Evolutionary conservation across 2,113 vertebrate genomes (phyloP), one percentile per base, ranked within the genome.

Genomic region (Microtus richardsoni): DNA sequence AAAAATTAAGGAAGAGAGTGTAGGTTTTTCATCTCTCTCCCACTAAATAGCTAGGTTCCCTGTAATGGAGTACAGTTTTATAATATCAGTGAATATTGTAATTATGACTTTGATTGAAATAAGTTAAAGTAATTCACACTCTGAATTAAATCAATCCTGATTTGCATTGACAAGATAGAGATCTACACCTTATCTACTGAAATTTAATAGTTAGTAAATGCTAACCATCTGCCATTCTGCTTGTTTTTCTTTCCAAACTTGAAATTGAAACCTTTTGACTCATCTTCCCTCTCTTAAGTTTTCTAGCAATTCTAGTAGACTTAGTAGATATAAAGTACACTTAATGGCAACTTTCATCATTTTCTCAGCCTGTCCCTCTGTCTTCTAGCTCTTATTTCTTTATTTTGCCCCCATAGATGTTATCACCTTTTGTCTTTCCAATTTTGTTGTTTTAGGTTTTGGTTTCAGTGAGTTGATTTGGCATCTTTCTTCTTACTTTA

Each of bases 61-160:
- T 94, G 92, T 93, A 86, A 73, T 78, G 39, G 30, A 94, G 26
- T 94, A 73, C 22, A 91, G 14, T 44, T 96, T 93, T 70, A 44
- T 84, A 79, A 73, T 94, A 96, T 75, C 66, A 80, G 3, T 91
- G 36, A 88, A 28, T 92, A 73, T 39, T 28, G 3, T 85, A 95
- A 89, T 95, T 96, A 80, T 88, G 70, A 85, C 30, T 94, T 91
- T 80, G 64, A 92, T 75, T 39, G 79, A 97, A 94, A 91, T 86
- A 94, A 92, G 91, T 52, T 94, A 87, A 96, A 93, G n/a, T 93
- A 82, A 86, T 70, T 93, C 62, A 79, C 89, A 7, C 83, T 97
- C 91, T 94, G 68, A 95, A 93, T 97, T 94, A 91, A 93, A 97
- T 82, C 96, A 93, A 86, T 96, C 86, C 90, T 91, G 17, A 4